A percentile compares a stretch with the other conserved stretches of the same genome.
These are phyloP conservation scores for Ochropacha duplaris DNA, from an alignment of 2,888 invertebrate species.

Conservation along the genomic window DNA sequence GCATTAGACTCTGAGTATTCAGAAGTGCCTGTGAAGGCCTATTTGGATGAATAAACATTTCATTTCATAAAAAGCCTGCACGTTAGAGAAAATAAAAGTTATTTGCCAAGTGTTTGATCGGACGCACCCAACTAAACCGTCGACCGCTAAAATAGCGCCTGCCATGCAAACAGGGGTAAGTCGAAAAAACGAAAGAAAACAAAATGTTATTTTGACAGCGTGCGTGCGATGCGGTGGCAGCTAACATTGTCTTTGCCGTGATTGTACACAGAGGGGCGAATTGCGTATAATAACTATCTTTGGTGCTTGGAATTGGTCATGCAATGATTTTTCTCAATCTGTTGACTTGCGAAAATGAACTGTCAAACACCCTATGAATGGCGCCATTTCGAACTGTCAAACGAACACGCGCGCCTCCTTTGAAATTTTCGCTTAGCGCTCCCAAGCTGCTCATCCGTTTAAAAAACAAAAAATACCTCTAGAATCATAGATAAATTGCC, in stretches of 20 bases:
- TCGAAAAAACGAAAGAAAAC: conserved; percentile 36
- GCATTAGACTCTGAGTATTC: no score
- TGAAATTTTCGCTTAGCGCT: no score
- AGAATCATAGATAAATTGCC: no score
- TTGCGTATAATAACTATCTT: neutral
- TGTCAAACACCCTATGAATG: no score
- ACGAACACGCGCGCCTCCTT: no score
- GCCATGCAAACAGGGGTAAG: conserved; percentile 54
- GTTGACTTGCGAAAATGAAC: no score
- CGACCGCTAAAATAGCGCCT: conserved; percentile 41
- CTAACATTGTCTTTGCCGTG: conserved; percentile 25
- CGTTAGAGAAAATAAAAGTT: conserved; percentile 31
- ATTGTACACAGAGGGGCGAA: conserved; percentile 17
- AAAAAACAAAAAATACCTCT: no score
- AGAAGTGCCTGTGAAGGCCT: neutral
- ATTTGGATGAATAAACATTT: no score
- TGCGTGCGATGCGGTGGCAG: conserved; percentile 29
- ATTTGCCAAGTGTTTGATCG: conserved; percentile 53
- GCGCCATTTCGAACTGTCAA: no score
- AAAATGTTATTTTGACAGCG: conserved; percentile 42
- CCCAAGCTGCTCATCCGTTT: no score
- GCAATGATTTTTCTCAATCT: neutral
- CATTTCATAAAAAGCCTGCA: neutral
- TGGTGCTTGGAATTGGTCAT: neutral
- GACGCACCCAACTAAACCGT: conserved; percentile 46